Evolutionary conservation across 2,888 invertebrate genomes (phyloP), one percentile per base, ranked within the genome.

Genomic region (Cerastoderma edule): DNA sequence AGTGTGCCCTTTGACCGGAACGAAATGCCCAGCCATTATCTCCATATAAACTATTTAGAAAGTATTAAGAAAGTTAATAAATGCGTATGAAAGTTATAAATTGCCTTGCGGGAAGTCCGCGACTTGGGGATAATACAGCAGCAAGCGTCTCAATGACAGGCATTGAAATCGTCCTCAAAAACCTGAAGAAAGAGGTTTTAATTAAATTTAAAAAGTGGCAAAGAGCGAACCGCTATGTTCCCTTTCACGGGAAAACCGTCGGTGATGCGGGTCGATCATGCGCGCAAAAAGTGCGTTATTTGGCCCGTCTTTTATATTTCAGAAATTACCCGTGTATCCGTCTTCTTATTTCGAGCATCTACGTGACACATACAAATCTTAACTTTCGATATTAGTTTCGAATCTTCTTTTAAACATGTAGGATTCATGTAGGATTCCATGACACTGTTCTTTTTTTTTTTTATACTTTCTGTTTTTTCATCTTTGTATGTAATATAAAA

Each of bases 81-180:
- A 78, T 73, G 73, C 78, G 73, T 78, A 75, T 67, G 70, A 75
- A 81, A 75, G 67, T 70, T 81, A 81, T 81, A 78, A 81, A 81
- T 81, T 78, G 71, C 81, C 66, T 75, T 60, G 76, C 78, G 73
- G 81, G 81, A 65, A 75, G 73, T 48, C 75, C 64, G 22, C 13
- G 30, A 28, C 24, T n/a, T 22, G 19, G 39, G 60, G n/a, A 60
- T 60, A 60, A 60, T 60, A 60, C 60, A 53, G 30, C 50, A 44
- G 48, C 69, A 44, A 68, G 65, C 39, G 19, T 1, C 67, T 39
- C 22, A 57, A 56, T 53, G 64, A 33, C 63, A 28, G 39, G 30
- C 69, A 56, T 66, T 75, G 69, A 65, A 69, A 69, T 68, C 54
- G 54, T 27, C 32, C 39, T 70, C 54, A 72, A 79, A 72, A 64